phyloP scores from a whole-genome alignment of 2,797 vertebrate species.

The Lindbergichthys nudifrons region DNA sequence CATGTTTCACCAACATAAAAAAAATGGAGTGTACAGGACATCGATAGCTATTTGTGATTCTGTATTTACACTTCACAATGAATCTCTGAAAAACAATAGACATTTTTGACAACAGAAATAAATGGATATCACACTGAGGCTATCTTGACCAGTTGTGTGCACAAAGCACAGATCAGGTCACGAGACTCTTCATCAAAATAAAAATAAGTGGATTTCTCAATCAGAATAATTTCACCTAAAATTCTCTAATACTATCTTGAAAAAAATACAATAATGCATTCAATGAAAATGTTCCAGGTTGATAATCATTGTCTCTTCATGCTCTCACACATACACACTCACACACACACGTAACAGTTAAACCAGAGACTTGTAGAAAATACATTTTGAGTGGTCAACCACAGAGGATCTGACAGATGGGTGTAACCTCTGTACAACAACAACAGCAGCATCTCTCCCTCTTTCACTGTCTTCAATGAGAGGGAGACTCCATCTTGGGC shows the following conservation, averaged over 20 bases:
- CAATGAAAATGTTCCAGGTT: conserved; percentile 58
- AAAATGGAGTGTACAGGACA: conserved; percentile 75
- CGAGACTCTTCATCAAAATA: conserved; percentile 69
- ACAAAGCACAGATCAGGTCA: conserved; percentile 51
- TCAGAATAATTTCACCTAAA: conserved; percentile 65
- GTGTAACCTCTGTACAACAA: conserved; percentile 68
- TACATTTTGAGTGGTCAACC: conserved; percentile 76
- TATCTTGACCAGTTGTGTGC: conserved; percentile 41
- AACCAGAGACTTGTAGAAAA: conserved; percentile 59
- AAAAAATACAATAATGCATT: conserved; percentile 72
- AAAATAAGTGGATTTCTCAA: conserved; percentile 73
- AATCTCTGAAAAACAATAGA: conserved; percentile 70
- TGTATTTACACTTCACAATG: conserved; percentile 81
- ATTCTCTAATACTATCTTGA: conserved; percentile 75
- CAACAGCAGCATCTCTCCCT: conserved; percentile 71
- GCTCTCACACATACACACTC: conserved; percentile 17
- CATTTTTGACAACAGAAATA: conserved; percentile 53
- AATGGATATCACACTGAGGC: conserved; percentile 50
- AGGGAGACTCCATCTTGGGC: conserved; percentile 39
- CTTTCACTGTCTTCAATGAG: conserved; percentile 32
- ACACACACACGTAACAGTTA: conserved; percentile 23
- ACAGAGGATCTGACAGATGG: conserved; percentile 68
- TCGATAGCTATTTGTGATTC: conserved; percentile 78
- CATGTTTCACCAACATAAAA: conserved; percentile 61
- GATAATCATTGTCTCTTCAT: conserved; percentile 24